A percentile compares a stretch with the other conserved stretches of the same genome.
These are phyloP conservation scores for Pyrgus malvae DNA, from an alignment of 2,888 invertebrate species.

Conservation along the genomic window DNA sequence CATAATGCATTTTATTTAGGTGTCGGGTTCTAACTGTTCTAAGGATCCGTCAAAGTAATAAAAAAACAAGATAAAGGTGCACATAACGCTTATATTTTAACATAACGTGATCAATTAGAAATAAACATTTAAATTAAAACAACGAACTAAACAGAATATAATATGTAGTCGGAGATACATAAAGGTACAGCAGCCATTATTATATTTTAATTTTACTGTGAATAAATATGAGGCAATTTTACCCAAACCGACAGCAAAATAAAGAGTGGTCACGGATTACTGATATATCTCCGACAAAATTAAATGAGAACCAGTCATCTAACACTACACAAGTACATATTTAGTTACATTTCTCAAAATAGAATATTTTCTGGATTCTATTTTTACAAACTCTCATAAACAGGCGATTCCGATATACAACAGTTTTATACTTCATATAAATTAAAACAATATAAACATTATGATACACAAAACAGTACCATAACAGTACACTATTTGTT, in stretches of 20 bases:
- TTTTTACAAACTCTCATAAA: neutral
- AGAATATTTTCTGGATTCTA: neutral
- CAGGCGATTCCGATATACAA: neutral
- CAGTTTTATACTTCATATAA: slow-evolving; percentile 9
- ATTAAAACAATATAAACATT: slow-evolving; percentile 19
- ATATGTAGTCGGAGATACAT: slow-evolving; percentile 49
- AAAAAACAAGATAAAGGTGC: slow-evolving; percentile 53
- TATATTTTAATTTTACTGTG: neutral
- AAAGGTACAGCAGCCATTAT: slow-evolving; percentile 17
- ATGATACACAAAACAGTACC: slow-evolving; percentile 8
- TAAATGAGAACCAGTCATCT: slow-evolving; percentile 58
- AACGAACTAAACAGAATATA: slow-evolving; percentile 70
- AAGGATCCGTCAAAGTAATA: slow-evolving; percentile 17
- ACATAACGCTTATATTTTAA: slow-evolving; percentile 79
- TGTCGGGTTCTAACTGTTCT: neutral
- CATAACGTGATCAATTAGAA: slow-evolving; percentile 76
- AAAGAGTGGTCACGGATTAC: neutral
- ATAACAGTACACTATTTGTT: slow-evolving; percentile 7
- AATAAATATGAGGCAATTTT: slow-evolving; percentile 2
- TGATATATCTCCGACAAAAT: slow-evolving; percentile 16
- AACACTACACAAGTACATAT: slow-evolving; percentile 44
- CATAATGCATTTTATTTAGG: neutral
- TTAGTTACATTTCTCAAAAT: slow-evolving; percentile 13
- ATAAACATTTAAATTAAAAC: slow-evolving; percentile 81
- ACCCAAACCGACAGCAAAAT: neutral